Evolutionary conservation across 2,797 vertebrate genomes (phyloP).

Genomic region (Champsocephalus gunnari): DNA sequence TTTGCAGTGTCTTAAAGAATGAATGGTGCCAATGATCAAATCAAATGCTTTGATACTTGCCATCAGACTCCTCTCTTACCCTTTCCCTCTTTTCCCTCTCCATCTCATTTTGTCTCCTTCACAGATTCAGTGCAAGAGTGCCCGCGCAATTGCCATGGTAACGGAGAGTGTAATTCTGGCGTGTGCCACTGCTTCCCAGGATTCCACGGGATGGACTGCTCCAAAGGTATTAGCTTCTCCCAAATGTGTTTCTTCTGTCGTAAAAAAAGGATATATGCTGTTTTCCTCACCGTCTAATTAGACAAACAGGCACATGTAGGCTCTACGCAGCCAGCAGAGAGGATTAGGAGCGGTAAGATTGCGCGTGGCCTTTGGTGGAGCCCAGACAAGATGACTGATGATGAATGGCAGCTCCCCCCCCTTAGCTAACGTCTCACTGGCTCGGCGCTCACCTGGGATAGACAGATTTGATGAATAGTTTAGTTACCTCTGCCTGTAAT

Average conservation of each 20-base stretch:
- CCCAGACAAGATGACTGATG: constrained; percentile 78
- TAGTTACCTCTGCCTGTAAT: constrained; percentile 85
- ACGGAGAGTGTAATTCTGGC: constrained; percentile 97
- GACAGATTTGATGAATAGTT: constrained; percentile 86
- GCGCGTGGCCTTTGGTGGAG: constrained; percentile 71
- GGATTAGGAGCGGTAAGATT: constrained; percentile 63
- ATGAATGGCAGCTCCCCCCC: constrained; percentile 81
- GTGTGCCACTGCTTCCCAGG: constrained; percentile 98
- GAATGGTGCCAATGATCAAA: constrained; percentile 69
- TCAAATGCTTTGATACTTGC: constrained; percentile 72
- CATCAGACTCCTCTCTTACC: constrained; percentile 47
- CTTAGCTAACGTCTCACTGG: constrained; percentile 70
- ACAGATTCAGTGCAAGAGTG: constrained; percentile 97
- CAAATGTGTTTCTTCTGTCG: constrained; percentile 31
- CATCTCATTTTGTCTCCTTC: constrained; percentile 72
- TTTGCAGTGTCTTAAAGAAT: constrained; percentile 61
- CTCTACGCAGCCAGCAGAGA: constrained; percentile 13
- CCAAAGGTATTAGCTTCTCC: constrained; percentile 90
- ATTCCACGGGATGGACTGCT: constrained; percentile 97
- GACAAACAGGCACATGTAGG: constrained; percentile 43
- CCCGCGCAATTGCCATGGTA: constrained; percentile 97
- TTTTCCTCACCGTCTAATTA: constrained; percentile 51
- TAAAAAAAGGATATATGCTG: not conserved
- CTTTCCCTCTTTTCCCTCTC: constrained; percentile 19
- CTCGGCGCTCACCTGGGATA: constrained; percentile 82